phyloP scores from a whole-genome alignment of 2,113 vertebrate species.

The Burhinus oedicnemus region DNA sequence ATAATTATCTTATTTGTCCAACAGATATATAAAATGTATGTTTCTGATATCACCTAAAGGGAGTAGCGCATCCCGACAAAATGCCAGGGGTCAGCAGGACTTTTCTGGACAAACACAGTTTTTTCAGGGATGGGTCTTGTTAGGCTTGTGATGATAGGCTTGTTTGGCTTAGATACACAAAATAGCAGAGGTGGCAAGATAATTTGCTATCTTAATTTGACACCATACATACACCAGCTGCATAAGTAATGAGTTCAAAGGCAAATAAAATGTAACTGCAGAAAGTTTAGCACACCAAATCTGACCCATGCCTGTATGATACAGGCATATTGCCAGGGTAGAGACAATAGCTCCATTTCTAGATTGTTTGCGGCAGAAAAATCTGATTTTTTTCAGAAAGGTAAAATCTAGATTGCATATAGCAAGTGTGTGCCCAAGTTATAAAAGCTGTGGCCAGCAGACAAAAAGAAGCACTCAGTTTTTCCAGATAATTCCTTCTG shows the following conservation, averaged over 20 bases:
- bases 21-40: neutral
- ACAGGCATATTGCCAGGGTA: rapidly evolving
- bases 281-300: neutral
- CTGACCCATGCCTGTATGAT: neutral
- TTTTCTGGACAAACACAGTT: neutral
- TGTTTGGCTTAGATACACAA: neutral
- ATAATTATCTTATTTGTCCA: neutral
- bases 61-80: neutral
- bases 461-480: neutral
- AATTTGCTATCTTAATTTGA: neutral
- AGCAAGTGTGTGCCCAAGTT: neutral
- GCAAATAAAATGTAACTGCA: neutral
- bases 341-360: neutral
- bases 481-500: neutral
- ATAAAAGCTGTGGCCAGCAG: neutral
- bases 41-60: neutral
- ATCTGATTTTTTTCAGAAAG: neutral
- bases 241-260: neutral
- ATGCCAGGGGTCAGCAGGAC: neutral
- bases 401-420: neutral
- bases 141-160: neutral
- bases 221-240: neutral
- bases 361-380: neutral
- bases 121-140: neutral
- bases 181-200: neutral